These are phyloP conservation scores for Alligator sinensis DNA, from an alignment of 2,113 vertebrate species.

Conservation along the genomic window DNA sequence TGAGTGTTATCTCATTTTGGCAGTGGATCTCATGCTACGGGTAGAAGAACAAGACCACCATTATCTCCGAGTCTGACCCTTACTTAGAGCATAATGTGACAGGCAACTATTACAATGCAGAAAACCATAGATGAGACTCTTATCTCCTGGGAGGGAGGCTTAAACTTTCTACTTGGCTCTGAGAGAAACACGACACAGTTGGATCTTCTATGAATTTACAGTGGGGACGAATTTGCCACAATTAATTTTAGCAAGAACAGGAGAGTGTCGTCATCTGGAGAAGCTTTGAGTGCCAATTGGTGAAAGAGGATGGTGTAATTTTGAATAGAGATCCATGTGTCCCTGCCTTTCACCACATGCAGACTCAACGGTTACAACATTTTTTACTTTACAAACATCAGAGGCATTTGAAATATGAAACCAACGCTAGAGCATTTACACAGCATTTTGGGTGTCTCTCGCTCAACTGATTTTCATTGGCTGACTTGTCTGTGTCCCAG, in stretches of 20 bases:
- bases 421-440: slow-evolving; percentile 35
- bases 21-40: no score
- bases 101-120: not conserved
- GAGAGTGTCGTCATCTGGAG: not conserved
- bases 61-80: no score
- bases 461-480: slow-evolving; percentile 57
- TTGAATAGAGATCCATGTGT: slow-evolving; percentile 22
- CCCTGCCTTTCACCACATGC: slow-evolving; percentile 47
- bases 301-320: not conserved
- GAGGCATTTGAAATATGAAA: slow-evolving; percentile 68
- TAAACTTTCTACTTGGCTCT: no score
- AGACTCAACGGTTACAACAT: slow-evolving; percentile 3
- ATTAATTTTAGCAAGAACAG: not conserved
- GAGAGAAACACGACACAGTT: no score
- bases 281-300: not conserved
- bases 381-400: slow-evolving; percentile 41
- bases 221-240: not conserved
- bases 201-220: not conserved
- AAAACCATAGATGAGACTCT: not conserved
- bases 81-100: no score
- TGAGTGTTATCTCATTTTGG: no score
- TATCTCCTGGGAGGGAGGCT: not conserved
- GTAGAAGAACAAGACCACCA: no score
- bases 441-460: slow-evolving; percentile 65
- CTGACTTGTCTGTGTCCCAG: slow-evolving; percentile 41